A percentile compares a stretch with the other conserved stretches of the same genome.
phyloP scores from a whole-genome alignment of 2,113 vertebrate species.

The Octodon degus region DNA sequence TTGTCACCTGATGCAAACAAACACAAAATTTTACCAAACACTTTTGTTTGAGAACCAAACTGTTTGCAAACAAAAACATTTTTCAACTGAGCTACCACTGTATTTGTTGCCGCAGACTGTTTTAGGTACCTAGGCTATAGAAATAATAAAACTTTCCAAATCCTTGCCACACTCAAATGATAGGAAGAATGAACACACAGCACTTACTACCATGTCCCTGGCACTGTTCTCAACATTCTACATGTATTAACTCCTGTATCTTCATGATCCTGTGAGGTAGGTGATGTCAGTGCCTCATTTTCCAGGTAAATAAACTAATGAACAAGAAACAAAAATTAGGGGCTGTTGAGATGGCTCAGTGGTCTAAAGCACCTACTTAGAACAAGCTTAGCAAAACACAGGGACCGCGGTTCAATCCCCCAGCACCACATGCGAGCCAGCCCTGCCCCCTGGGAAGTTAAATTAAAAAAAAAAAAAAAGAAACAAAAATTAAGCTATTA shows the following conservation, averaged over 20 bases:
- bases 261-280: background rate
- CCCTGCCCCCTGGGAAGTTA: too few relatives aligned
- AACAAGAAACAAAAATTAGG: background rate
- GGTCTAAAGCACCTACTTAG: too few relatives aligned
- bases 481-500: background rate
- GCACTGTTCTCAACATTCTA: background rate
- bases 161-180: background rate
- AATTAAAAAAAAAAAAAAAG: too few relatives aligned
- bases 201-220: background rate
- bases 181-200: background rate
- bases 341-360: too few relatives aligned
- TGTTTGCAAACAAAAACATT: background rate
- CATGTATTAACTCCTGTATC: background rate
- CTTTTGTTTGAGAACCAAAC: too few relatives aligned
- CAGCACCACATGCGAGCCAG: too few relatives aligned
- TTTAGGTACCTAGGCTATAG: conserved; percentile 8
- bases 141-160: background rate
- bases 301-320: background rate
- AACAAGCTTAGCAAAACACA: too few relatives aligned
- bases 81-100: background rate
- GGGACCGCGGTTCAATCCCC: too few relatives aligned
- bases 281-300: background rate
- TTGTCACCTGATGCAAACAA: too few relatives aligned
- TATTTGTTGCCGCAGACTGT: background rate
- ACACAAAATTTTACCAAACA: too few relatives aligned